Percentiles rank a stretch among this genome's conserved stretches.
phyloP scores from a whole-genome alignment of 2,797 vertebrate species.

The Rhinoraja longicauda region DNA sequence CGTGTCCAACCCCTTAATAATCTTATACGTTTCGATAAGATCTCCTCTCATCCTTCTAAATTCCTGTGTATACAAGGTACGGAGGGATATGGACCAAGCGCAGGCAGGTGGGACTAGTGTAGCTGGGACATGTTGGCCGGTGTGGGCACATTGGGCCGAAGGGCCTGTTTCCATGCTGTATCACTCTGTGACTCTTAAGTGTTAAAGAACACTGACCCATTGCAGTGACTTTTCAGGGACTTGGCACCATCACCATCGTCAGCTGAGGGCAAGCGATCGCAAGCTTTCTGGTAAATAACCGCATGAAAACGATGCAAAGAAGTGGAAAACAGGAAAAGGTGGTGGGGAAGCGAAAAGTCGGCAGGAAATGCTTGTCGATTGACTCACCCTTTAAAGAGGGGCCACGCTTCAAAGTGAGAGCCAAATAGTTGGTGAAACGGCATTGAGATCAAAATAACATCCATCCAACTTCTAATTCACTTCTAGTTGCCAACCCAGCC shows the following conservation, averaged over 20 bases:
- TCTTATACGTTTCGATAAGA: too few species aligned
- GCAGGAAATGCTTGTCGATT: not conserved
- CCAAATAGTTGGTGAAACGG: not conserved
- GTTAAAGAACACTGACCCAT: not conserved
- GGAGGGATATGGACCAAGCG: too few species aligned
- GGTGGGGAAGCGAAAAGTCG: not conserved
- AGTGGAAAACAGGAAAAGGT: conserved; percentile 32
- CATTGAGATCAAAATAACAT: not conserved
- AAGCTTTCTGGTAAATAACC: not conserved
- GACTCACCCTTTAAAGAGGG: not conserved
- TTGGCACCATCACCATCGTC: not conserved
- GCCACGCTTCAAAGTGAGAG: not conserved
- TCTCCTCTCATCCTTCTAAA: too few species aligned
- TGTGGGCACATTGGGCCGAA: too few species aligned
- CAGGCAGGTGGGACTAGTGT: too few species aligned
- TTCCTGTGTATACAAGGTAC: too few species aligned
- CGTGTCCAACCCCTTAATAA: too few species aligned
- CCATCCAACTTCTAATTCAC: not conserved
- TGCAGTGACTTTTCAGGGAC: not conserved
- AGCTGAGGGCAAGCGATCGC: not conserved
- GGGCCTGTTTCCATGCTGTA: too few species aligned
- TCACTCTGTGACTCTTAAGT: too few species aligned
- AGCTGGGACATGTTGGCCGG: too few species aligned
- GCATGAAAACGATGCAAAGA: not conserved
- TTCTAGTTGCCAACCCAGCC: not conserved